phyloP scores from a whole-genome alignment of 2,797 vertebrate genomes.

The Enteromius thamalakanensis region DNA sequence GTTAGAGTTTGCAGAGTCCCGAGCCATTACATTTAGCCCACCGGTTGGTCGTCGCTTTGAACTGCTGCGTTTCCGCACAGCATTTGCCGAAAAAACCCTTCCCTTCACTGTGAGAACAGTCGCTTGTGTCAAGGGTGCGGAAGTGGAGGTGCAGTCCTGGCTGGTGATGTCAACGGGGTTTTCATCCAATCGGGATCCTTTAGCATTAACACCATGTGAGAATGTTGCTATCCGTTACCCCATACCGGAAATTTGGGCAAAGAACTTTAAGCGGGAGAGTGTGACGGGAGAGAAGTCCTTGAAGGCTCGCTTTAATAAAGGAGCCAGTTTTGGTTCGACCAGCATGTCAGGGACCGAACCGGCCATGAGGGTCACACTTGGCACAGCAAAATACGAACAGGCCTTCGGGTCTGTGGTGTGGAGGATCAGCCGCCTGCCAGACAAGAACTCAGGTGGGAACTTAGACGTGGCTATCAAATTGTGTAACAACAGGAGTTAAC shows the following conservation, averaged over 20 bases:
- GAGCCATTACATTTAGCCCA: constrained; percentile 80
- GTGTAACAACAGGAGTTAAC: neutral
- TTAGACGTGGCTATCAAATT: neutral
- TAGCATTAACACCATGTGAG: constrained; percentile 86
- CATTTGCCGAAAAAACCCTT: constrained; percentile 83
- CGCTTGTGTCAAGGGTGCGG: constrained; percentile 82
- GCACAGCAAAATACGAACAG: constrained; percentile 88
- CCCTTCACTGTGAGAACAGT: constrained; percentile 86
- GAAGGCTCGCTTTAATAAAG: constrained; percentile 89
- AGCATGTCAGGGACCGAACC: constrained; percentile 86
- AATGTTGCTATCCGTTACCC: constrained; percentile 87
- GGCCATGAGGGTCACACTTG: constrained; percentile 88
- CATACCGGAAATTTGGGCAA: constrained; percentile 86
- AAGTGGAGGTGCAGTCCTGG: constrained; percentile 90
- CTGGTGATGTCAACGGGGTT: constrained; percentile 86
- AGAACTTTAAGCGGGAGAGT: constrained; percentile 87
- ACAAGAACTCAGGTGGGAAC: constrained; percentile 89
- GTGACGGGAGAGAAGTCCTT: constrained; percentile 86
- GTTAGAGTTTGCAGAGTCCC: constrained; percentile 75
- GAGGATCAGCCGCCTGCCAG: constrained; percentile 86
- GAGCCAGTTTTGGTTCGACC: constrained; percentile 85
- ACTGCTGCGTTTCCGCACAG: constrained; percentile 83
- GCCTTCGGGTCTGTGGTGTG: constrained; percentile 89
- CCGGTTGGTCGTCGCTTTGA: constrained; percentile 84
- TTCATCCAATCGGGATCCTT: constrained; percentile 83